Percentiles rank a stretch among this genome's conserved stretches.
Evolutionary conservation across 2,888 invertebrate species (phyloP).

Genomic region (Amiota communis): DNA sequence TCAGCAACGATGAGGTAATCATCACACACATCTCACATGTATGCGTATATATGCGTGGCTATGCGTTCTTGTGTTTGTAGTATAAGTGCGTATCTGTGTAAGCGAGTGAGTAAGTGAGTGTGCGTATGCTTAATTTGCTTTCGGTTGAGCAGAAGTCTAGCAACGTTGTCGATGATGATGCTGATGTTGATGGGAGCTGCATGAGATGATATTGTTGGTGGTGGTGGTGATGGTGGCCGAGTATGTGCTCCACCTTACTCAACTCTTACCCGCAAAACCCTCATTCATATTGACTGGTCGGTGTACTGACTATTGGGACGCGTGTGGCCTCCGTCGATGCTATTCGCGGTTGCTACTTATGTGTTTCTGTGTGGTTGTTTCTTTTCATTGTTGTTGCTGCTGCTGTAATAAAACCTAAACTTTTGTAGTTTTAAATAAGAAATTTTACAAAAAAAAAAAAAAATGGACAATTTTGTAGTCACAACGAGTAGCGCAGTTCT

Average conservation of each 20-base stretch:
- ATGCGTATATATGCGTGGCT: conserved; percentile 17
- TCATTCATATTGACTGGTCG: no score
- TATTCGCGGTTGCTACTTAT: not conserved
- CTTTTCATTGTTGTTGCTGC: not conserved
- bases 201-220: not conserved
- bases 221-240: not conserved
- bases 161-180: conserved; percentile 51
- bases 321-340: not conserved
- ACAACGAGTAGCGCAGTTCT: conserved; percentile 17
- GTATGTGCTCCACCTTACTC: no score
- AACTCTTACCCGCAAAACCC: no score
- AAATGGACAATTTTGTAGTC: not conserved
- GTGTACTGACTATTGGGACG: not conserved
- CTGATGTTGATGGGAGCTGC: conserved; percentile 23
- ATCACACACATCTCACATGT: conserved; percentile 27
- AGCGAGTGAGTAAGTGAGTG: not conserved
- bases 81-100: not conserved
- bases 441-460: not conserved
- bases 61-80: conserved; percentile 9
- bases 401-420: not conserved
- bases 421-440: conserved; percentile 39
- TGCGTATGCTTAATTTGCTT: conserved; percentile 45
- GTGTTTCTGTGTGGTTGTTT: not conserved
- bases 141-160: conserved; percentile 35
- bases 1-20: conserved; percentile 59